These are phyloP conservation scores for Hormaphis cornu DNA, from an alignment of 1,140 invertebrate genomes.

Conservation along the genomic window DNA sequence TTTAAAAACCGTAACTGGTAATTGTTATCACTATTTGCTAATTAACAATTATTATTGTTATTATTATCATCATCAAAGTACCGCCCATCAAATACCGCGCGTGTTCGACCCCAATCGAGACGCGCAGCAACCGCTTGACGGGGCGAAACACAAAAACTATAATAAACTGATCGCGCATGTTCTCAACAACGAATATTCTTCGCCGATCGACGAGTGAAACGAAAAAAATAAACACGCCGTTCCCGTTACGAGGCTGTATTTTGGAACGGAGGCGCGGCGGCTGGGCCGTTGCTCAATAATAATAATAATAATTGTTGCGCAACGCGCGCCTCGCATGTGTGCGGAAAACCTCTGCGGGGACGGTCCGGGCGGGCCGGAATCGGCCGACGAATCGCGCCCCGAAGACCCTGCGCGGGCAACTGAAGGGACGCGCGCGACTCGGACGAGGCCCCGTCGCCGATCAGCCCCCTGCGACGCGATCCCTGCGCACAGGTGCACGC, in stretches of 20 bases:
- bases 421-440: neutral
- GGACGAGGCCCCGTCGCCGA: neutral
- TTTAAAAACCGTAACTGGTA: too few relatives aligned
- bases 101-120: too few relatives aligned
- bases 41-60: too few relatives aligned
- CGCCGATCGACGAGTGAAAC: too few relatives aligned
- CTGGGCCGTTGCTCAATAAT: neutral
- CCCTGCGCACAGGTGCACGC: constrained; percentile 28
- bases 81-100: too few relatives aligned
- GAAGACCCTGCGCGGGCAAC: neutral
- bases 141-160: neutral
- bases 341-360: neutral
- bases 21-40: too few relatives aligned
- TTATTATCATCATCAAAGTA: too few relatives aligned
- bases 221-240: neutral
- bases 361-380: neutral
- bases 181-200: too few relatives aligned
- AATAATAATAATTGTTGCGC: constrained; percentile 30
- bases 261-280: neutral
- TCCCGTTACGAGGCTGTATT: neutral
- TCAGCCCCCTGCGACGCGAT: neutral
- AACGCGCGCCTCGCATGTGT: constrained; percentile 12
- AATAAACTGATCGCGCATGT: too few relatives aligned
- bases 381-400: neutral
- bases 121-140: too few relatives aligned